Percentiles rank a stretch among this genome's conserved stretches.
phyloP scores from a whole-genome alignment of 2,797 vertebrate genomes.

The Oreochromis grahami region DNA sequence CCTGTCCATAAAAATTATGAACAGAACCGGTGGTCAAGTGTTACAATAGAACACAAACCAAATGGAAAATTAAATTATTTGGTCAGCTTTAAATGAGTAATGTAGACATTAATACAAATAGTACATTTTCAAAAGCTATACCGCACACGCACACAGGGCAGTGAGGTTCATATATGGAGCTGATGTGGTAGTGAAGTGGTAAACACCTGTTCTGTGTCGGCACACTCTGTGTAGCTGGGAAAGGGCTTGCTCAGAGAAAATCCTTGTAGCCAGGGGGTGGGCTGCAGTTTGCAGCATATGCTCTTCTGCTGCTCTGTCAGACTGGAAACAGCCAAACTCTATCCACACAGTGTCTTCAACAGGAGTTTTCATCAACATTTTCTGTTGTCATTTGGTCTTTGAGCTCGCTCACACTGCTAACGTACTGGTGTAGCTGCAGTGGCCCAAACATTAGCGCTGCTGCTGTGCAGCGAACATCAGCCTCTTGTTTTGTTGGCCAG shows the following conservation, averaged over 20 bases:
- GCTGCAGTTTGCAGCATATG: background rate
- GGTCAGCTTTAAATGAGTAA: background rate
- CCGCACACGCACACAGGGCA: background rate
- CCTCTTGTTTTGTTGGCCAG: background rate
- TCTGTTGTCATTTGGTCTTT: background rate
- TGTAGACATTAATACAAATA: background rate
- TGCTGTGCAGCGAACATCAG: background rate
- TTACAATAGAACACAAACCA: accelerated
- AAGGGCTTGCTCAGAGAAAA: background rate
- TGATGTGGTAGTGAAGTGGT: background rate
- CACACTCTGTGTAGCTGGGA: background rate
- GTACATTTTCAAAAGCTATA: background rate
- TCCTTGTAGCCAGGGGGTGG: background rate
- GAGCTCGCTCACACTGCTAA: background rate
- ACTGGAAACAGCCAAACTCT: accelerated
- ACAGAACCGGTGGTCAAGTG: too few relatives aligned
- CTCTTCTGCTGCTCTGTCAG: background rate
- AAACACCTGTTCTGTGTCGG: background rate
- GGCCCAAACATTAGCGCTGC: background rate
- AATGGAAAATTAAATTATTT: background rate
- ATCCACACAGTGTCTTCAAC: background rate
- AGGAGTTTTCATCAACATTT: background rate
- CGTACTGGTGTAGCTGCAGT: background rate
- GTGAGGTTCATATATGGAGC: background rate
- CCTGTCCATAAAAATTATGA: too few relatives aligned